Base-by-base conservation (phyloP, 2,888 invertebrate species). In the Aspidiotus destructor region DNA sequence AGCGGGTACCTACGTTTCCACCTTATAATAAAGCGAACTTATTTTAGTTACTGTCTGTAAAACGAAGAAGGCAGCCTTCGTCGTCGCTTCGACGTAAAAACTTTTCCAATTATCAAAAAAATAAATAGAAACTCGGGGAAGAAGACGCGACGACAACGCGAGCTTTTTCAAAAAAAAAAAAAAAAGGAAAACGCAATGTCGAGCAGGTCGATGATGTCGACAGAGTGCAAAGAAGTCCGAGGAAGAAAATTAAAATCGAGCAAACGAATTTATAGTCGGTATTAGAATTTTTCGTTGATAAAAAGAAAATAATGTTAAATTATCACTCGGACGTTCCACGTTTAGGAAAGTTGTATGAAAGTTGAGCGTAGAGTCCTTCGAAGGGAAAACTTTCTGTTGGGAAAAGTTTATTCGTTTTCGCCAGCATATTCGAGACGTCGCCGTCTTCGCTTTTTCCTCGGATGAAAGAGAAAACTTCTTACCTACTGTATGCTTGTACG, bases 221-320 rank as follows among this genome's bases (percentile, higher is more conserved):
- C 52, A 41, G 28, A 13, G 55, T 16, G 53, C 41, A 57, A 41
- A 28, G 53, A 44, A 58, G 67, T 60, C 67, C 67, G 52, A 67
- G 28, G 28, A 28, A 67, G 52, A 60, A 67, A 67, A 67, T 67
- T 67, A 67, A 67, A 67, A 67, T 67, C 40, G 67, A 67, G 48
- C 67, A 28, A 52, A 67, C 67, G 60, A 67, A 67, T 67, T 67
- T 67, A 67, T 67, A 58, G 67, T 58, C 57, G 67, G 67, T 67
- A 67, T 67, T 67, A 67, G 67, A 67, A 67, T 67, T 67, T 67
- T 58, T 28, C 28, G 67, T 67, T 67, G 67, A 67, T 67, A 67
- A 67, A 28, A 67, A 67, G 67, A 67, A 63, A 58, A 67, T 67
- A 67, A 67, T 52, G 60, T 67, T 48, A 58, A 67, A 67, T 67